Base-by-base conservation (phyloP, 2,113 vertebrate species). In the Esox niger region DNA sequence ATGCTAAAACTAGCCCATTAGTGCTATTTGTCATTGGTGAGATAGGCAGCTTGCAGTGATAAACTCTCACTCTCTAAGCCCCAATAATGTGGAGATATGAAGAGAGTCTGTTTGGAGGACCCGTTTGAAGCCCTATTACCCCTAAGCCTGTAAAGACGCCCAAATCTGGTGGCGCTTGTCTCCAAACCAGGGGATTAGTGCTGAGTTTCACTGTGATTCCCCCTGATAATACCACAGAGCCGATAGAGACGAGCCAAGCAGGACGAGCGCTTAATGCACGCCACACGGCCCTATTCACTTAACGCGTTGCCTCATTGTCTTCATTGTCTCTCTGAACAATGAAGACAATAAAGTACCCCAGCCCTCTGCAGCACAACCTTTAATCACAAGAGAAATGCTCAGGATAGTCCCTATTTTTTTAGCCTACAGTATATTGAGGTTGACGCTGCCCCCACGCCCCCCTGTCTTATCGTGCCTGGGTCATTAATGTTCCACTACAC, bases 151-250 rank as follows among this genome's bases (percentile, higher is more conserved):
- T 83, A 82, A 85, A 83, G 79, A 84, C 59, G 56, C 68, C 69
- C 77, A 79, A 81, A 85, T 84, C 84, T 82, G 76, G 68, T 31
- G 25, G 74, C 33, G 77, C 84, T 86, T 71, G 82, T 85, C 75
- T 72, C 81, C 80, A 86, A 86, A 88, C 81, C 52, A 63, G 60
- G 82, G 84, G 83, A 89, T 88, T 89, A 88, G 76, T 71, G 79
- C 73, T 59, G 75, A 76, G 84, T 86, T 84, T 79, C 60, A 66
- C 70, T 82, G 43, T 23, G 78, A 86, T 85, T 83, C 70, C 73
- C 66, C 29, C 72, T 77, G 82, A 90, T 88, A 81, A 80, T 68
- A 71, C 65, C 62, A 25, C 79, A 76, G 75, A 79, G 77, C 78
- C 15, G 38, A 43, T 43, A 43, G 62, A 52, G 47, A 17, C n/a